Conservation (phyloP, 2,113 vertebrate genomes). For the Callionymus lyra region DNA sequence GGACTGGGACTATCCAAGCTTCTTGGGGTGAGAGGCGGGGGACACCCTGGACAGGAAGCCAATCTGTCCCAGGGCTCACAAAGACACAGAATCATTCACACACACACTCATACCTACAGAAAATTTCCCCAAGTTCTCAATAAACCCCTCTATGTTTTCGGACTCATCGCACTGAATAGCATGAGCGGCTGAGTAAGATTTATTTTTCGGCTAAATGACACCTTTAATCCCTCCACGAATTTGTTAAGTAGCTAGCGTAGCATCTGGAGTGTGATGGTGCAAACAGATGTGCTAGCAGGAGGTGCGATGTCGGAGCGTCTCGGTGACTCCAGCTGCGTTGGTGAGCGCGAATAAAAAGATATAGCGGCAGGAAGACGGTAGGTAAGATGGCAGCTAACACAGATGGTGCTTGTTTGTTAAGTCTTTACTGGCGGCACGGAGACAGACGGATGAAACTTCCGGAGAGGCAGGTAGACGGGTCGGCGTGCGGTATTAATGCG, state of each 20-base stretch:
- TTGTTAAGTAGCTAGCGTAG: slow-evolving; percentile 19
- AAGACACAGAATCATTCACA: too few species aligned
- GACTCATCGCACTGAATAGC: too few species aligned
- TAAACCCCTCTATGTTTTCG: too few species aligned
- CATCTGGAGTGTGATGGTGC: slow-evolving; percentile 35
- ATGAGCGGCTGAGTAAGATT: too few species aligned
- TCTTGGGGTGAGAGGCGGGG: too few species aligned
- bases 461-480: slow-evolving; percentile 34
- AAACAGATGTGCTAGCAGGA: slow-evolving; percentile 41
- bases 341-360: slow-evolving; percentile 26
- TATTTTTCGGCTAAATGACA: too few species aligned
- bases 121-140: too few species aligned
- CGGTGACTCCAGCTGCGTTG: slow-evolving; percentile 45
- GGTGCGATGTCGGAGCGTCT: slow-evolving; percentile 43
- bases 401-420: slow-evolving; percentile 36
- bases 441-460: slow-evolving; percentile 24
- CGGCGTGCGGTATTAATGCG: slow-evolving; percentile 49
- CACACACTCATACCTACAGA: too few species aligned
- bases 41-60: too few species aligned
- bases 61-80: too few species aligned
- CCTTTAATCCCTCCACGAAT: slow-evolving; percentile 36
- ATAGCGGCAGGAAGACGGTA: not conserved
- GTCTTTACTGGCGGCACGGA: slow-evolving; percentile 2
- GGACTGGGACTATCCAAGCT: too few species aligned
- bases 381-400: slow-evolving; percentile 9